These are phyloP conservation scores for Dendrocincla fuliginosa DNA, from an alignment of 2,797 vertebrate species.

Conservation along the genomic window DNA sequence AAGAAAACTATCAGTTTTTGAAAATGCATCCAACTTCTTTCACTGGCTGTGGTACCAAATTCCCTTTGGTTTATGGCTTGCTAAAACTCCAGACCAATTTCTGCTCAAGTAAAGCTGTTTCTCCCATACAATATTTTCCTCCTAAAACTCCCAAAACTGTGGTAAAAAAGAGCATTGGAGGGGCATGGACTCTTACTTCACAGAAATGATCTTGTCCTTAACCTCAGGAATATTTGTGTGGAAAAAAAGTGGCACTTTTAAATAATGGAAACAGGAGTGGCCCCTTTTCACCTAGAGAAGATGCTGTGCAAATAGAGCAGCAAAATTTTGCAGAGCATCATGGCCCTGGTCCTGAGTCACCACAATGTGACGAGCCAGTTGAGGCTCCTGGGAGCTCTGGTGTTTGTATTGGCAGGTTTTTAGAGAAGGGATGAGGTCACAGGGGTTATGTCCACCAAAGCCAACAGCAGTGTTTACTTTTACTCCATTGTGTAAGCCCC, in stretches of 20 bases:
- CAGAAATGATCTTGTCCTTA: background rate
- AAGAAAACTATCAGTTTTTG: background rate
- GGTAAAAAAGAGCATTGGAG: background rate
- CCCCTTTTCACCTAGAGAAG: background rate
- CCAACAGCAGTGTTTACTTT: conserved; percentile 48
- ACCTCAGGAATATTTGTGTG: accelerated
- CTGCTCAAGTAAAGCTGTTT: background rate
- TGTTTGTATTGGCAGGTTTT: conserved; percentile 48
- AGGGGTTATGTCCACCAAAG: conserved; percentile 36
- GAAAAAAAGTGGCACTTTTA: background rate
- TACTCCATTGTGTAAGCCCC: background rate
- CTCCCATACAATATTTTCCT: background rate
- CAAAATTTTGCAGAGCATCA: background rate
- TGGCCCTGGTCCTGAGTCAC: background rate
- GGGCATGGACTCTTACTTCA: background rate
- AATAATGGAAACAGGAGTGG: background rate
- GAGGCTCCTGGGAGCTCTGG: background rate
- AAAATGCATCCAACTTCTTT: background rate
- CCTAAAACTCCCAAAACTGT: background rate
- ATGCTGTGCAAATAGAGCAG: background rate
- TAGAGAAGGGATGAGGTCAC: conserved; percentile 11
- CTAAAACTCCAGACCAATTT: background rate
- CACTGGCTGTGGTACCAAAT: background rate
- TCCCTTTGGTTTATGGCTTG: background rate
- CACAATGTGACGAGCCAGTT: background rate